phyloP scores from a whole-genome alignment of 2,888 invertebrate species.

The Octodonta nipae region DNA sequence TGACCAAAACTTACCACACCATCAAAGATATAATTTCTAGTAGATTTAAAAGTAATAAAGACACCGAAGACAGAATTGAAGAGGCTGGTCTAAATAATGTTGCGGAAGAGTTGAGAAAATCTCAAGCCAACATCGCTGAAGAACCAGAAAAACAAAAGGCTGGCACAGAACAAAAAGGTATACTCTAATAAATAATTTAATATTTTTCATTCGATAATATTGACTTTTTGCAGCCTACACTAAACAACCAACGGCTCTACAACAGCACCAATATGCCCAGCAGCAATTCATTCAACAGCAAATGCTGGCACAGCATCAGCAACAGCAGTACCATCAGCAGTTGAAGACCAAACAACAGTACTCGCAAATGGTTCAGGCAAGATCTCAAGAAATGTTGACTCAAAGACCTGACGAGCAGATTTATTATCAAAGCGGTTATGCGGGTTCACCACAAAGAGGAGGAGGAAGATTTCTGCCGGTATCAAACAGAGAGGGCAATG shows the following conservation, averaged over 20 bases:
- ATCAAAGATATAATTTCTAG: constrained; percentile 73
- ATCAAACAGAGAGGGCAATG: neutral
- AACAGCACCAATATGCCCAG: constrained; percentile 28
- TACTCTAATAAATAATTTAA: neutral
- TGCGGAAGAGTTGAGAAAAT: constrained; percentile 44
- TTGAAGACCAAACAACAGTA: constrained; percentile 28
- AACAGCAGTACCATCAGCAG: constrained; percentile 26
- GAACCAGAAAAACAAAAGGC: constrained; percentile 29
- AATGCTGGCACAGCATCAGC: constrained; percentile 30
- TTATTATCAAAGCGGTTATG: constrained; percentile 29
- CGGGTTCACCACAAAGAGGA: constrained; percentile 17
- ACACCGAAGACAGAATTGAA: constrained; percentile 44
- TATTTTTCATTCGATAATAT: neutral
- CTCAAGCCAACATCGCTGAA: constrained; percentile 30
- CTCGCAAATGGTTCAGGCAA: constrained; percentile 28
- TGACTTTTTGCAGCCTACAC: neutral
- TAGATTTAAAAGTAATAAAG: constrained; percentile 54
- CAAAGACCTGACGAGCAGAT: constrained; percentile 31
- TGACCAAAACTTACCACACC: constrained; percentile 67
- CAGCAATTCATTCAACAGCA: constrained; percentile 39
- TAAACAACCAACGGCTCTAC: constrained; percentile 10
- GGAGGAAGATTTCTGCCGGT: constrained; percentile 7
- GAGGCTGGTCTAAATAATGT: constrained; percentile 47
- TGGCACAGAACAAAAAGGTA: constrained; percentile 35
- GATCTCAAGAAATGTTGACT: constrained; percentile 46